Evolutionary conservation across 2,113 vertebrate species (phyloP).

Genomic region (Porphyrio hochstetteri): DNA sequence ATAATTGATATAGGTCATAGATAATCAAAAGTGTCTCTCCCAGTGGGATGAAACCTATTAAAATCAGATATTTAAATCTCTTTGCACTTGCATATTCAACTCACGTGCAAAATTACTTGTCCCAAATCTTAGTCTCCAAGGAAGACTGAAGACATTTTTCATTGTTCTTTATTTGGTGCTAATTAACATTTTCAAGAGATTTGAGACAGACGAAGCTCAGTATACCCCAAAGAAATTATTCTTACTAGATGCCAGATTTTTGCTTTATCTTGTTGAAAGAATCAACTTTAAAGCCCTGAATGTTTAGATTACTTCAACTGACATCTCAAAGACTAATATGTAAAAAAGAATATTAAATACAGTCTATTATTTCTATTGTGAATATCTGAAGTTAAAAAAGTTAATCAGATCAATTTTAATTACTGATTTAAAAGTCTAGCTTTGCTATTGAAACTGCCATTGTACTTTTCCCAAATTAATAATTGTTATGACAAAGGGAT

Average conservation of each 20-base stretch:
- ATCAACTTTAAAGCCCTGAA: constrained; percentile 52
- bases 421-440: background rate
- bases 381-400: background rate
- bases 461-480: background rate
- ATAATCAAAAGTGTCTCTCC: constrained; percentile 87
- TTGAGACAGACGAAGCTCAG: constrained; percentile 18
- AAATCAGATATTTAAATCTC: constrained; percentile 88
- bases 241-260: constrained; percentile 43
- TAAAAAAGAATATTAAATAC: background rate
- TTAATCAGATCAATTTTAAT: constrained; percentile 34
- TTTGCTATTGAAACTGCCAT: background rate
- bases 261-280: constrained; percentile 56
- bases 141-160: constrained; percentile 66
- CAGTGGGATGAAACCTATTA: constrained; percentile 85
- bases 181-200: constrained; percentile 76
- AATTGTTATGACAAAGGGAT: background rate
- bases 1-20: constrained; percentile 89
- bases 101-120: constrained; percentile 70
- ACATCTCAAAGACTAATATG: constrained; percentile 35
- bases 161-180: constrained; percentile 75
- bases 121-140: constrained; percentile 69
- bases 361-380: constrained; percentile 6
- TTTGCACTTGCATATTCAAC: constrained; percentile 73
- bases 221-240: constrained; percentile 58
- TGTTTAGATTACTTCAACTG: constrained; percentile 44